A percentile compares a stretch with the other conserved stretches of the same genome.
Evolutionary conservation across 2,888 invertebrate species (phyloP).

Genomic region (Leuctra nigra): DNA sequence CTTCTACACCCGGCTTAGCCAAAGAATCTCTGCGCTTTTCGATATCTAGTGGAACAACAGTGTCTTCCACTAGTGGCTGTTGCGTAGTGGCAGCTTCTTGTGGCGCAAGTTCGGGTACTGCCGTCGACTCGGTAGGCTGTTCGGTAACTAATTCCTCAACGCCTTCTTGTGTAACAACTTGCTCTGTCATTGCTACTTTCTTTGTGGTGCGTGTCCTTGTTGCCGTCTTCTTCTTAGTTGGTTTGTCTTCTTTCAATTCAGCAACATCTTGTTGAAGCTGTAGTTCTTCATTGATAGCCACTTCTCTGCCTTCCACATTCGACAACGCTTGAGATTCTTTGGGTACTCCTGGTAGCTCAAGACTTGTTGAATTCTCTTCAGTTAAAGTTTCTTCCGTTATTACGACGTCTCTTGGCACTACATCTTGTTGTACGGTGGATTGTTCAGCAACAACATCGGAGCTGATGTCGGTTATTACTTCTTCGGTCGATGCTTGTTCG

Average conservation of each 20-base stretch:
- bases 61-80: background rate
- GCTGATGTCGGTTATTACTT: background rate
- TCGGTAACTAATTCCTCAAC: background rate
- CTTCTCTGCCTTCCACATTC: slow-evolving; percentile 11
- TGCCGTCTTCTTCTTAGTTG: background rate
- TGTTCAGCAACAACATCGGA: background rate
- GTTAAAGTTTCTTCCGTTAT: slow-evolving; percentile 15
- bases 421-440: slow-evolving; percentile 6
- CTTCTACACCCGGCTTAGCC: slow-evolving; percentile 17
- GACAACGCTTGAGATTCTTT: slow-evolving; percentile 8
- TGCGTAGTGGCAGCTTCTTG: background rate
- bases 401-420: slow-evolving; percentile 21
- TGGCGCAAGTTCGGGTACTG: background rate
- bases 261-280: background rate
- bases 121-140: background rate
- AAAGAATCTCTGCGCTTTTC: too few relatives aligned
- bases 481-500: slow-evolving; percentile 2
- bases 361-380: slow-evolving; percentile 14
- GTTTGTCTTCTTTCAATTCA: slow-evolving; percentile 3
- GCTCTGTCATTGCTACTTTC: slow-evolving; percentile 5
- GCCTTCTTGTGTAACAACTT: background rate
- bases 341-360: background rate
- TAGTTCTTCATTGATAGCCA: slow-evolving; percentile 16
- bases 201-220: background rate
- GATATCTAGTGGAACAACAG: too few relatives aligned